A percentile compares a stretch with the other conserved stretches of the same genome.
phyloP scores from a whole-genome alignment of 2,113 vertebrate genomes.

The Syrrhaptes paradoxus region DNA sequence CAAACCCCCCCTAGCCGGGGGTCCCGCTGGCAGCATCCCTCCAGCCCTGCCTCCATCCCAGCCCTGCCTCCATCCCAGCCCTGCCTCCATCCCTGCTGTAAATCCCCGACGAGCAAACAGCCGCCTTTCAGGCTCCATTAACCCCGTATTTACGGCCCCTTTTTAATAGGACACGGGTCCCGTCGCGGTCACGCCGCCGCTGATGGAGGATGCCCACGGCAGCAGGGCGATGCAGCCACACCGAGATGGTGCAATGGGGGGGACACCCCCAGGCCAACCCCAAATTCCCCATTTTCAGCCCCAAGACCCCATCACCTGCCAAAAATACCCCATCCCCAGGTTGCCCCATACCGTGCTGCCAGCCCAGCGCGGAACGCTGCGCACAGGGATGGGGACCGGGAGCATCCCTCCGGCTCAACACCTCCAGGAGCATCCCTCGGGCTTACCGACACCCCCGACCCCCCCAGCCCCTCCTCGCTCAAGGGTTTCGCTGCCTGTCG shows the following conservation, averaged over 20 bases:
- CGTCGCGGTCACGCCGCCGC: not conserved
- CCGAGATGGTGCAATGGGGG: fast-evolving
- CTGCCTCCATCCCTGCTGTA: too few relatives aligned
- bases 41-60: not conserved
- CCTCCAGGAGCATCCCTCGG: not conserved
- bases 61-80: not conserved
- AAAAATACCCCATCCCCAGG: not conserved
- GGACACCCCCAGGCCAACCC: not conserved
- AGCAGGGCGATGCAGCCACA: fast-evolving
- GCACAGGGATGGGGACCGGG: not conserved
- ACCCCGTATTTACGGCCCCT: not conserved
- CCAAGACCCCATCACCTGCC: not conserved
- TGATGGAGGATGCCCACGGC: not conserved
- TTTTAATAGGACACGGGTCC: not conserved
- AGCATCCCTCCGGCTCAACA: not conserved
- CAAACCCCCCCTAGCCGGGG: not conserved
- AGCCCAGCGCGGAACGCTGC: not conserved
- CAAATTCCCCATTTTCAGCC: not conserved
- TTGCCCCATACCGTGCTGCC: fast-evolving
- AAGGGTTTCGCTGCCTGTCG: not conserved
- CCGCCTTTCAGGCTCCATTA: not conserved
- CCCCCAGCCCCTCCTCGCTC: not conserved
- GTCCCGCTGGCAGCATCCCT: fast-evolving
- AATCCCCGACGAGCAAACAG: too few relatives aligned
- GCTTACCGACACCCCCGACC: not conserved